These are phyloP conservation scores for Metaphire vulgaris DNA, from an alignment of 1,140 invertebrate species.

Conservation along the genomic window DNA sequence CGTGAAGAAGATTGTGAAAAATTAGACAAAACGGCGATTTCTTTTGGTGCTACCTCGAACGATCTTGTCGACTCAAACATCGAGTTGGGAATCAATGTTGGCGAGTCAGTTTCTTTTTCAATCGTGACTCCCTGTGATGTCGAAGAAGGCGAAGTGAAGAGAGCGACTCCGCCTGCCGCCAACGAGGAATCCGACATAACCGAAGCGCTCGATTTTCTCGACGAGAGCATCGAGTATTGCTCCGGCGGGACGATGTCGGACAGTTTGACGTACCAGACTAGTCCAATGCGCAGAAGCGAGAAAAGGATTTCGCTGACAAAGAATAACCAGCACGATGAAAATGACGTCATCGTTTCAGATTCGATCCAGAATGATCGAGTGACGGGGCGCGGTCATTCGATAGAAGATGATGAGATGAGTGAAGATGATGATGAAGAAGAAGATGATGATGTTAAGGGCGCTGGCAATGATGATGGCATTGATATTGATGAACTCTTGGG, in stretches of 20 bases:
- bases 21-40: neutral
- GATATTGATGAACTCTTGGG: conserved; percentile 7
- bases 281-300: neutral
- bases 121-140: too few relatives aligned
- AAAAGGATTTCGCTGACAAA: neutral
- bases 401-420: too few relatives aligned
- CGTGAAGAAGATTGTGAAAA: neutral
- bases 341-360: too few relatives aligned
- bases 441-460: neutral
- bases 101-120: too few relatives aligned
- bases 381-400: neutral
- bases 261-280: neutral
- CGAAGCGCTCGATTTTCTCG: conserved; percentile 7
- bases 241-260: neutral
- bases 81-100: too few relatives aligned
- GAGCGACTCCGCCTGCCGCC: too few relatives aligned
- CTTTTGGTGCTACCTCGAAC: too few relatives aligned
- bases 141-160: too few relatives aligned
- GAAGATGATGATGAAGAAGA: conserved; percentile 2
- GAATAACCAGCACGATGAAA: too few relatives aligned
- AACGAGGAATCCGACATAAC: neutral
- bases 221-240: conserved; percentile 11
- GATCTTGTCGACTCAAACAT: too few relatives aligned
- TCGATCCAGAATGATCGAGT: neutral
- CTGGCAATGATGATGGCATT: conserved; percentile 4